Base-by-base conservation (phyloP, 64 coral and sea anemone species). In the Anthopleura sola region DNA sequence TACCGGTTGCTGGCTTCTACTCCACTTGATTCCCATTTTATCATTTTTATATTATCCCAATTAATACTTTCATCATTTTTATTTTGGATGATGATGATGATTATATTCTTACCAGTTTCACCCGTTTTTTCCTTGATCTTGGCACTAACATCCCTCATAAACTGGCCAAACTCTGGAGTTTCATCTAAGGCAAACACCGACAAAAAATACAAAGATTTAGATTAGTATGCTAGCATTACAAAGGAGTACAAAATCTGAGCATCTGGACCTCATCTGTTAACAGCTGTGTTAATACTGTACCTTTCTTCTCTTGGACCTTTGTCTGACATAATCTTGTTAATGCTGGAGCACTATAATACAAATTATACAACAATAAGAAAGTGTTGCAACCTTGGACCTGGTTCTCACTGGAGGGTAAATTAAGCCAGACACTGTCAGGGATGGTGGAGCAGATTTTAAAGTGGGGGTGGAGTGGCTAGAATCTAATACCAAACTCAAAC, bases 111-210 rank as follows among this genome's bases (percentile, higher is more conserved):
- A 95, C 93, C 93, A 54, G 93, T 95, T 92, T 95, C 93, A 16
- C 93, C 93, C 51, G 93, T 95, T 29, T 95, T 95, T 55, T 84
- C 51, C 37, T 89, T 91, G 51, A 95, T 29, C 39, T 87, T 83
- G 17, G 87, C 81, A 62, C 66, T 95, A 53, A 95, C 83, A 92
- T 95, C 93, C 80, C 60, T 95, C 55, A 88, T 86, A 60, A 95
- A 92, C 90, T 95, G 90, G 57, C 93, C 93, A 92, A 95, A 95
- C 51, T 95, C 92, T 21, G 92, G 92, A 75, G 79, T 78, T 12
- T 83, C 81, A 71, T 71, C n/a, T 71, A 81, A 40, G 2, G 21
- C 0, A 81, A 81, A 81, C 78, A 81, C 18, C 33, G 21, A 37
- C 23, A 75, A 21, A 19, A 75, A 75, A 7, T 0, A 17, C 19